phyloP scores from a whole-genome alignment of 2,113 vertebrate species.

The Fukomys damarensis region DNA sequence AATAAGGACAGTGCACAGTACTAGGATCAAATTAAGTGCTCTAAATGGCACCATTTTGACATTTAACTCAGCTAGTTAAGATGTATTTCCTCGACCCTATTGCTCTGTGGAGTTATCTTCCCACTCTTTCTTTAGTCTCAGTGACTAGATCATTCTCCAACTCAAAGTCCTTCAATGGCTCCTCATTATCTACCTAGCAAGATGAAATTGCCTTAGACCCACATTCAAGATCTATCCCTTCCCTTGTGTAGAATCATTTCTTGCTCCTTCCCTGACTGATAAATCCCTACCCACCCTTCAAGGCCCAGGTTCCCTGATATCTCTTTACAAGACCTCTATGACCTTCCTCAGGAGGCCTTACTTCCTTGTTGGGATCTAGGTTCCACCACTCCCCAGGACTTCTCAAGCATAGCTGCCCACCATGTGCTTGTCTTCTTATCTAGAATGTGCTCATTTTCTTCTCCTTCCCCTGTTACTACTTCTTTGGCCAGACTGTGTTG shows the following conservation, averaged over 20 bases:
- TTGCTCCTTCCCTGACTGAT: not conserved
- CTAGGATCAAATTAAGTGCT: not conserved
- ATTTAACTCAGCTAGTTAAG: not conserved
- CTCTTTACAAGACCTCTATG: not conserved
- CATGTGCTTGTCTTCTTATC: not conserved
- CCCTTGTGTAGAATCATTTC: not conserved
- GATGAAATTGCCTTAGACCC: not conserved
- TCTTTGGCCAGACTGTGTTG: accelerated
- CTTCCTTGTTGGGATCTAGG: not conserved
- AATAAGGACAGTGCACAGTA: not conserved
- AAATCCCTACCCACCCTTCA: not conserved
- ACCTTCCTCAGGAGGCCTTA: not conserved
- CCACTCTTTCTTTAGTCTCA: not conserved
- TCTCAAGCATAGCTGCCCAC: not conserved
- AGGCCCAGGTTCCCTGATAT: not conserved
- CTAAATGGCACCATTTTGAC: not conserved
- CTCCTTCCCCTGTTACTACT: not conserved
- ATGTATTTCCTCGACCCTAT: not conserved
- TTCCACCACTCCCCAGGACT: not conserved
- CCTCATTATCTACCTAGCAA: not conserved
- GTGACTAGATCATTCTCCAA: not conserved
- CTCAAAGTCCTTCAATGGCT: not conserved
- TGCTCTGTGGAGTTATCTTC: not conserved
- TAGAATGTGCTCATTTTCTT: not conserved
- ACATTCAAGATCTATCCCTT: not conserved